Base-by-base conservation (phyloP, 2,888 invertebrate genomes). In the Trichogramma evanescens region DNA sequence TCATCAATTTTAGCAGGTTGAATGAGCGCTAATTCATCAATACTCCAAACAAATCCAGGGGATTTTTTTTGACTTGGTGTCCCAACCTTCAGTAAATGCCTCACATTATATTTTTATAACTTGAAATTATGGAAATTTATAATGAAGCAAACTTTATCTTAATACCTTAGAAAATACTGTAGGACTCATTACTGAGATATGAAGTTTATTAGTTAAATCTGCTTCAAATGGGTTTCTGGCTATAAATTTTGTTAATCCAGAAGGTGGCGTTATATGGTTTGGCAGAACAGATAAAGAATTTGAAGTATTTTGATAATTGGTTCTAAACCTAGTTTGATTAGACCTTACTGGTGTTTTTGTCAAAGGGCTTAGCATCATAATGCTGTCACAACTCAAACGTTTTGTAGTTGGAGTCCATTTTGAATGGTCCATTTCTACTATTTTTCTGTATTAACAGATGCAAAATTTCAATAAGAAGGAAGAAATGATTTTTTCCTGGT, bases 211-310 rank as follows among this genome's bases (percentile, higher is more conserved):
- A 54, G 84, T 83, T 65, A 88, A 76, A 54, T 82, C 84, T 68
- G 80, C 81, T 69, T 88, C 88, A 72, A 89, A 89, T 4, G 88
- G 88, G 80, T 88, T 89, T 63, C 82, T 80, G 55, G 86, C 82
- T 48, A 76, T 73, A 48, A 77, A 76, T 69, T 80, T 82, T 0
- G 81, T 79, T 65, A 82, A 75, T 38, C 83, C 77, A 26, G 84
- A 83, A 1, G 85, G 84, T 13, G 85, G 85, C 4, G 85, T 85
- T 4, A 80, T 78, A 65, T 79, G 74, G 62, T 66, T 73, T n/a
- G 80, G 77, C 50, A 82, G 68, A 58, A 74, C 65, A 56, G 72
- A 67, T 59, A 80, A 78, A 42, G 43, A 59, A 9, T n/a, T 59
- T n/a, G 64, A 57, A 50, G 40, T 52, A 55, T 8, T 59, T 56